These are phyloP conservation scores for Agrochola circellaris DNA, from an alignment of 2,888 invertebrate genomes.

Conservation along the genomic window DNA sequence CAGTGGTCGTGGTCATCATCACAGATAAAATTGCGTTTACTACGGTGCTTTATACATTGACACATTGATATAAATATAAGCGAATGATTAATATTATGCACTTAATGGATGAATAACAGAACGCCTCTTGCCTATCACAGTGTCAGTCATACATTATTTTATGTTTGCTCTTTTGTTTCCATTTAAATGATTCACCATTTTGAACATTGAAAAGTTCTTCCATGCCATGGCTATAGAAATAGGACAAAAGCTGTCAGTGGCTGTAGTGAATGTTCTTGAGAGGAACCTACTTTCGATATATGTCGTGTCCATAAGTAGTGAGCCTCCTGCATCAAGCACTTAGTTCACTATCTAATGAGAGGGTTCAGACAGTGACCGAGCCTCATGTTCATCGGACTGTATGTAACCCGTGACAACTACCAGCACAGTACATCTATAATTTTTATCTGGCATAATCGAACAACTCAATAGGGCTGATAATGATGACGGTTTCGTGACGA, in stretches of 20 bases:
- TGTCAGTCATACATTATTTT: neutral
- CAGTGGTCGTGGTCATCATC: neutral
- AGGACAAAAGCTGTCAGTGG: neutral
- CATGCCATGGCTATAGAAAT: neutral
- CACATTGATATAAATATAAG: slow-evolving; percentile 35
- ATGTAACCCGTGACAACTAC: too few relatives aligned
- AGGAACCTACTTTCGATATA: neutral
- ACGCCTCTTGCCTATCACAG: neutral
- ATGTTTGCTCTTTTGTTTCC: neutral
- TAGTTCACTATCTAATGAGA: too few relatives aligned
- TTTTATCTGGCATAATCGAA: too few relatives aligned
- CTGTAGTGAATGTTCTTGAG: too few relatives aligned
- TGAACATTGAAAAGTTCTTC: too few relatives aligned
- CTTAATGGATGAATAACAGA: slow-evolving; percentile 8
- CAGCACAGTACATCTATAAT: neutral
- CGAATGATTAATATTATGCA: slow-evolving; percentile 27
- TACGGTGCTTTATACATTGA: slow-evolving; percentile 19
- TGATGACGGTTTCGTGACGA: too few relatives aligned
- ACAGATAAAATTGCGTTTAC: neutral
- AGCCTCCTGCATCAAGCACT: neutral
- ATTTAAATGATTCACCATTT: neutral
- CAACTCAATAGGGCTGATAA: neutral
- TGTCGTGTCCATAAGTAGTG: neutral
- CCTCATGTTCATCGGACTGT: too few relatives aligned
- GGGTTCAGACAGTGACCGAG: neutral